These are phyloP conservation scores for Pardosa pseudoannulata DNA, from an alignment of 2,888 invertebrate species.

Conservation along the genomic window DNA sequence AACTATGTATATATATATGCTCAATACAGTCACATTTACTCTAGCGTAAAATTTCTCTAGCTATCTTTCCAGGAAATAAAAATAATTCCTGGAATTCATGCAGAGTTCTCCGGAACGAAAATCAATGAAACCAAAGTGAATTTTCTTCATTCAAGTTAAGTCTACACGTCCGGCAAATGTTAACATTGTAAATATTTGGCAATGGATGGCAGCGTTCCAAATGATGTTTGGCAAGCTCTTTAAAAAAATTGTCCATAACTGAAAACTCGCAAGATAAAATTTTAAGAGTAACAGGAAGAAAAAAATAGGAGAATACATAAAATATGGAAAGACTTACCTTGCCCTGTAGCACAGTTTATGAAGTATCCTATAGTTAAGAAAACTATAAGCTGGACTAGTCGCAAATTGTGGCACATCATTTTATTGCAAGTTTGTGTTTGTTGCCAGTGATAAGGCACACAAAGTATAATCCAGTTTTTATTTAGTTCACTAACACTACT, in stretches of 20 bases:
- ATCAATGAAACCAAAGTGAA: too few relatives aligned
- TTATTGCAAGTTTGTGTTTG: conserved; percentile 32
- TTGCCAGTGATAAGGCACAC: neutral
- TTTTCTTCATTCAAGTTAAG: too few relatives aligned
- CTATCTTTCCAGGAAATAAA: too few relatives aligned
- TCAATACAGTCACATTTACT: too few relatives aligned
- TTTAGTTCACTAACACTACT: neutral
- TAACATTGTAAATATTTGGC: too few relatives aligned
- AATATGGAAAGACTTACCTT: conserved; percentile 36
- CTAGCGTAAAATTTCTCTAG: too few relatives aligned
- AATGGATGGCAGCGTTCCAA: conserved; percentile 1
- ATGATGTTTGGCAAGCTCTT: neutral
- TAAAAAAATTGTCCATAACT: neutral
- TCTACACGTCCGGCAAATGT: too few relatives aligned
- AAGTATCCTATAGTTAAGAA: conserved; percentile 59
- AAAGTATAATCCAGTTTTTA: conserved; percentile 5
- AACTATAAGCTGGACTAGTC: conserved; percentile 57
- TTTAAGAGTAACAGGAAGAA: neutral
- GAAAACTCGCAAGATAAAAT: too few relatives aligned
- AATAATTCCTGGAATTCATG: too few relatives aligned
- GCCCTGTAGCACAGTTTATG: conserved; percentile 47
- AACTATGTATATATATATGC: too few relatives aligned
- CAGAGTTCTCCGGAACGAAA: too few relatives aligned
- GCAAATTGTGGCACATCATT: conserved; percentile 55
- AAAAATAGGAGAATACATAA: too few relatives aligned